Conservation (phyloP, 2,888 invertebrate genomes). For the Saturnia pavonia region DNA sequence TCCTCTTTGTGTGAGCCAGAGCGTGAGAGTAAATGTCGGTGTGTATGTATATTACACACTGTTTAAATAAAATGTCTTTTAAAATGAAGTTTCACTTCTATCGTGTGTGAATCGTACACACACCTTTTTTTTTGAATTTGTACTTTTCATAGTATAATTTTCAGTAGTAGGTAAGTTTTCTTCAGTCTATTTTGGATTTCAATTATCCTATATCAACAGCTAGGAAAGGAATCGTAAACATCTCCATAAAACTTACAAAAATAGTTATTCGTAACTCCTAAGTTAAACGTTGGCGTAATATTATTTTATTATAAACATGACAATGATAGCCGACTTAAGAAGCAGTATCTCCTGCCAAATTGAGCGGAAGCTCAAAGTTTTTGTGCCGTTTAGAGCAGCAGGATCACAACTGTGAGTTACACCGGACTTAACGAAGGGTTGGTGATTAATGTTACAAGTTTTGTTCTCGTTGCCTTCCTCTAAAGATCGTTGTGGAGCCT, state of each 20-base stretch:
- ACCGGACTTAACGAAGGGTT: conserved; percentile 24
- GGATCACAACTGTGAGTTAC: conserved; percentile 21
- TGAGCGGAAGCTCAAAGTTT: conserved; percentile 31
- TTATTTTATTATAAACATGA: conserved; percentile 7
- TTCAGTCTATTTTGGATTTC: neutral
- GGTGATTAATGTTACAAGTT: conserved; percentile 28
- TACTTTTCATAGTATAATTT: neutral
- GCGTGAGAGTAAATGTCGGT: too few species aligned
- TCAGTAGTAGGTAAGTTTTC: neutral
- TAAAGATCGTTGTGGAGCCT: neutral
- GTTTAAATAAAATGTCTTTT: too few species aligned
- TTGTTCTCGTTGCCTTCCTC: conserved; percentile 19
- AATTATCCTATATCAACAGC: neutral
- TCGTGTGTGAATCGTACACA: too few species aligned
- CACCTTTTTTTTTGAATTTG: neutral
- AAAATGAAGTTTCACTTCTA: too few species aligned
- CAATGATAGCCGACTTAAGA: neutral
- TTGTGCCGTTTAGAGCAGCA: conserved; percentile 28
- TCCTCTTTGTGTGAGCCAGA: too few species aligned
- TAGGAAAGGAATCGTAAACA: neutral
- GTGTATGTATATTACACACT: too few species aligned
- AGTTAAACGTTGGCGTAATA: neutral
- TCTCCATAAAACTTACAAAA: neutral
- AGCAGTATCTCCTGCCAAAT: conserved; percentile 24
- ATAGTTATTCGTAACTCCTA: neutral